Evolutionary conservation across 1,140 invertebrate species (phyloP).

Genomic region (Diachasma alloeum): DNA sequence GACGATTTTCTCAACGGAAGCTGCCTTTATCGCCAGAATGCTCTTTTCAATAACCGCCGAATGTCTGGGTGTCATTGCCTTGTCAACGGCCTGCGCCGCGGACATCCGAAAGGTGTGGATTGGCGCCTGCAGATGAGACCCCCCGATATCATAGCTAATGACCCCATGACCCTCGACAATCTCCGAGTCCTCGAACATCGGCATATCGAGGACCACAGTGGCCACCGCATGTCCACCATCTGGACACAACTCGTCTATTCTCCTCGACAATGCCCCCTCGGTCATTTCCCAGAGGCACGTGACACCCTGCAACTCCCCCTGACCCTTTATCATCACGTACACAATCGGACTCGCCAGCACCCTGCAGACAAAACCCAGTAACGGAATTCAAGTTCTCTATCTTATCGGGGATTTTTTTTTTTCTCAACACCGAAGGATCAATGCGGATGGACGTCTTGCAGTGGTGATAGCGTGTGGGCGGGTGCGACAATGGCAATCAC

Average conservation of each 20-base stretch:
- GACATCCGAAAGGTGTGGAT: slow-evolving; percentile 39
- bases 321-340: slow-evolving; percentile 39
- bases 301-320: slow-evolving; percentile 33
- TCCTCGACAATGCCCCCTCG: slow-evolving; percentile 38
- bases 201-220: slow-evolving; percentile 48
- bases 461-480: background rate
- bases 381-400: background rate
- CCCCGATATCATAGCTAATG: slow-evolving; percentile 49
- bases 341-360: slow-evolving; percentile 41
- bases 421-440: background rate
- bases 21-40: slow-evolving; percentile 48
- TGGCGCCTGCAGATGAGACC: slow-evolving; percentile 45
- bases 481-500: background rate
- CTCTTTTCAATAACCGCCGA: background rate
- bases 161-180: slow-evolving; percentile 40
- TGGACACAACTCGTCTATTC: slow-evolving; percentile 32
- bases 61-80: slow-evolving; percentile 36
- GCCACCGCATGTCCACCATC: slow-evolving; percentile 37
- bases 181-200: slow-evolving; percentile 40
- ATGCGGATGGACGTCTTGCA: background rate
- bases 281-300: slow-evolving; percentile 47
- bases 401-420: background rate
- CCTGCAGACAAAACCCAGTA: slow-evolving; percentile 40
- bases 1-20: slow-evolving; percentile 43
- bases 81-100: slow-evolving; percentile 37